Evolutionary conservation across 2,888 invertebrate genomes (phyloP).

Genomic region (Andrena hattorfiana): DNA sequence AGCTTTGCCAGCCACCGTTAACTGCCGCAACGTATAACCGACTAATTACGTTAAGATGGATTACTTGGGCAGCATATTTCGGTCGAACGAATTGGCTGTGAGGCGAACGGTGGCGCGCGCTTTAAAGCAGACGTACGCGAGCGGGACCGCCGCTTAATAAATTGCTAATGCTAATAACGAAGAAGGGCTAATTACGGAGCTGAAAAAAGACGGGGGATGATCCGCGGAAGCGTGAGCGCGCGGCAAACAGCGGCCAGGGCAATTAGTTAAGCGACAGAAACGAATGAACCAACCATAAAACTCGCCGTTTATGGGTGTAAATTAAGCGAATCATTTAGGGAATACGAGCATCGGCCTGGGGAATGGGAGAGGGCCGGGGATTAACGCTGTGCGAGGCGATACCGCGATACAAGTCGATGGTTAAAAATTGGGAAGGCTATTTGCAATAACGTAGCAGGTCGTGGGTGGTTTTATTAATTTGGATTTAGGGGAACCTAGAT

Average conservation of each 20-base stretch:
- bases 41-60: slow-evolving; percentile 73
- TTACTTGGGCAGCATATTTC: slow-evolving; percentile 69
- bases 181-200: slow-evolving; percentile 52
- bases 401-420: not conserved
- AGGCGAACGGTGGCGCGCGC: slow-evolving; percentile 54
- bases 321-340: slow-evolving; percentile 60
- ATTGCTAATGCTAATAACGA: slow-evolving; percentile 61
- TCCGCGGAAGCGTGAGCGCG: slow-evolving; percentile 15
- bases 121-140: slow-evolving; percentile 67
- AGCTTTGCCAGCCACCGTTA: slow-evolving; percentile 53
- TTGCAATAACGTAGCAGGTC: not conserved
- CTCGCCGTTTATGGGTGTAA: slow-evolving; percentile 56
- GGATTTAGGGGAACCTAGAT: not conserved
- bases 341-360: slow-evolving; percentile 20
- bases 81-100: slow-evolving; percentile 68
- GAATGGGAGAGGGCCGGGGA: not conserved
- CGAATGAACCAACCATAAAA: slow-evolving; percentile 61
- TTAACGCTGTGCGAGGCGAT: not conserved
- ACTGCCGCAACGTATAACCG: slow-evolving; percentile 66
- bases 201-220: slow-evolving; percentile 53
- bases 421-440: not conserved
- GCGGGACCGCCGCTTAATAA: slow-evolving; percentile 51
- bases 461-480: not conserved
- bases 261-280: slow-evolving; percentile 63
- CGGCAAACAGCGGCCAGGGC: slow-evolving; percentile 46